Percentiles rank a stretch among this genome's conserved stretches.
Conservation (phyloP, 35 echinoderm and acorn worm species). For the Chiridota heheva region DNA sequence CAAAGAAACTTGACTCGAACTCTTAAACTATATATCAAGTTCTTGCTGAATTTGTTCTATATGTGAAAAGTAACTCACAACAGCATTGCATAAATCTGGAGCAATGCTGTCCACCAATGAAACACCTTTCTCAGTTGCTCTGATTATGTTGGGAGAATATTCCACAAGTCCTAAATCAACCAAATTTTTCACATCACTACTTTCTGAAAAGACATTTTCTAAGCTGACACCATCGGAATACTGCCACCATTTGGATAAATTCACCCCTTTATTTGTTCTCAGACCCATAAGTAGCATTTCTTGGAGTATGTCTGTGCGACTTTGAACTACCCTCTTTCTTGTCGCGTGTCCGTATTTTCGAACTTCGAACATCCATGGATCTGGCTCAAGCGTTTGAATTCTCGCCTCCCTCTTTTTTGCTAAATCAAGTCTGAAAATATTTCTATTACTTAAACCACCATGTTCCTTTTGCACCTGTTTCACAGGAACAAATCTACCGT, state of each 20-base stretch:
- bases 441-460: not conserved
- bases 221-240: constrained; percentile 30
- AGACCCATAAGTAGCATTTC: constrained; percentile 73
- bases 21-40: too few relatives aligned
- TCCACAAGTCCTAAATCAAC: constrained; percentile 24
- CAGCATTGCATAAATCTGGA: constrained; percentile 31
- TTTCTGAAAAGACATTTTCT: constrained; percentile 50
- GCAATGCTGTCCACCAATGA: constrained; percentile 42
- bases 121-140: constrained; percentile 44
- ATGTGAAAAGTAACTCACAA: constrained; percentile 8
- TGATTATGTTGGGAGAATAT: not conserved
- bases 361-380: constrained; percentile 86
- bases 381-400: constrained; percentile 88
- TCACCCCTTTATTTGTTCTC: constrained; percentile 57
- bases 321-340: constrained; percentile 51
- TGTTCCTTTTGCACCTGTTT: not conserved
- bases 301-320: constrained; percentile 40
- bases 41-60: too few relatives aligned
- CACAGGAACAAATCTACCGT: constrained; percentile 62
- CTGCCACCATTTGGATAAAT: constrained; percentile 35
- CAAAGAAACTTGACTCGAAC: too few relatives aligned
- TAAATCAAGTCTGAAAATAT: too few relatives aligned
- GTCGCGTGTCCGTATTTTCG: constrained; percentile 76
- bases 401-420: constrained; percentile 57
- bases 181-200: constrained; percentile 20